Evolutionary conservation across 2,113 vertebrate genomes (phyloP), one percentile per base, ranked within the genome.

Genomic region (Vireo altiloquus): DNA sequence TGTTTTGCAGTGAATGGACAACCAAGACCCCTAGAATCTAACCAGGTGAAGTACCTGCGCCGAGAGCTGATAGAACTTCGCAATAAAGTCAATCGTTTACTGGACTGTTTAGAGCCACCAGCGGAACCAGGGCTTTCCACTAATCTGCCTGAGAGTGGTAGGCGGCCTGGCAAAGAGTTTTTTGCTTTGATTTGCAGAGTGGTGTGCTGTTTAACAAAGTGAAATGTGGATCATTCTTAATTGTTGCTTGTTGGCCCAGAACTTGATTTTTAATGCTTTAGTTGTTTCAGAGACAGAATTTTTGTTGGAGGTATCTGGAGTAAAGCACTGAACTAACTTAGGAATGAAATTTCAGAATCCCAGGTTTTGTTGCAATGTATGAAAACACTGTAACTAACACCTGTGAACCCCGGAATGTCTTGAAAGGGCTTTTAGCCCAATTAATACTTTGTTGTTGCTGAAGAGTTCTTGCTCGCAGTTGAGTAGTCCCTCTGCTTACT

Each of bases 11-110:
- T 99, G 91, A 99, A 99, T 94, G 99, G 99, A 87, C 99, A 99
- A 25, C 99, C 99, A 59, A 98, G 99, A 94, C 99, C 99, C 52
- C 97, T 99, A 97, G 99, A 99, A 97, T 99, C 99, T 46, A 99
- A 98, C 98, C 99, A 99, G 95, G 99, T 99, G 95, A 99, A 99
- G 95, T 98, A 99, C 85, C 98, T 99, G 87, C 99, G 99, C 84
- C 98, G 98, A 96, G 99, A 99, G 98, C 98, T 99, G 93, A 99
- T 99, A 97, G 99, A 99, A 97, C 98, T 99, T 96, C 98, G 99
- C 95, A 99, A 99, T 97, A 99, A 99, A 98, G 99, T 99, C 83
- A 99, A 99, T 97, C 98, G 98, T 77, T 98, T 99, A 75, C 97
- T 99, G 97, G 99, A 99, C 94, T 99, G 98, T 95, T 97, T 99